Evolutionary conservation across 2,888 invertebrate genomes (phyloP), one percentile per base, ranked within the genome.

Genomic region (Digitonthophagus gazella): DNA sequence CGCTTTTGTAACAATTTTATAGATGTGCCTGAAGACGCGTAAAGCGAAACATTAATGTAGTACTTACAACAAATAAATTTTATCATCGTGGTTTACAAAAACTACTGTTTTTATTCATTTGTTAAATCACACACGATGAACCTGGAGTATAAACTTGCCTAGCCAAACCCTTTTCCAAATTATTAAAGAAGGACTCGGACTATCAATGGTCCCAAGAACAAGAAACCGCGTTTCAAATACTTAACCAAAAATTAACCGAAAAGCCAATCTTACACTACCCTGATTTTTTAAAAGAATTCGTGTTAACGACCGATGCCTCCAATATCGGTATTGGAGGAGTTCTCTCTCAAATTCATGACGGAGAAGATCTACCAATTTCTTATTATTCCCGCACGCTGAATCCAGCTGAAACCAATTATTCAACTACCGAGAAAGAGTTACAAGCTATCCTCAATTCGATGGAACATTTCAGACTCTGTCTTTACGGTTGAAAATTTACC

Each of bases 231-330:
- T 65, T 58, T 54, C 15, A 58, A 16, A 65, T 6, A 3, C 14
- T 14, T 2, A 68, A 68, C 20, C 11, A 66, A 18, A 19, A 28
- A 15, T 14, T 66, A 15, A 64, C 16, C 1, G 5, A 22, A 1
- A 16, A 14, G 6, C 1, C 65, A 6, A 14, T 65, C 11, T 22
- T 64, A 2, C 18, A 11, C 1, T 55, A 64, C 6, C 65, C 65
- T 0, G 22, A 66, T 8, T 54, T 8, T 2, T 15, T 6, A 8
- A 14, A 14, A 19, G 19, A 4, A 6, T 16, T 65, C 20, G 14
- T 61, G 8, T 18, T 61, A n/a, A 71, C 71, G 0, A 75, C 76
- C 1, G 76, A 77, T 44, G 76, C 76, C 0, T 70, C 70, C 16
- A 71, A 75, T 22, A 64, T 65, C 6, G 73, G 72, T 1, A 15